A percentile compares a stretch with the other conserved stretches of the same genome.
Evolutionary conservation across 2,888 invertebrate species (phyloP).

Genomic region (Drosophila glabriapex): DNA sequence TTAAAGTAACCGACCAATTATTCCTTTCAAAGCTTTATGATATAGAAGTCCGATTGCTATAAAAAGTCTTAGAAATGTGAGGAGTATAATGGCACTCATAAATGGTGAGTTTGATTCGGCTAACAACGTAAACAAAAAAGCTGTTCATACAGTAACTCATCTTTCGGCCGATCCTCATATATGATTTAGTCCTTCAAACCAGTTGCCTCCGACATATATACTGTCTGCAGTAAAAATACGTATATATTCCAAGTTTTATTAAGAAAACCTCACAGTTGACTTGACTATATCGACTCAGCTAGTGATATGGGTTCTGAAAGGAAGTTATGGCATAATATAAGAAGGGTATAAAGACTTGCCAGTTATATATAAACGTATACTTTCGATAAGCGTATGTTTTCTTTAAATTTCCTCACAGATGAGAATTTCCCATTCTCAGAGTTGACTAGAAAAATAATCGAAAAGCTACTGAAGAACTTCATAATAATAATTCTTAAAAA

Average conservation of each 20-base stretch:
- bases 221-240: neutral
- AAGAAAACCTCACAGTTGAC: neutral
- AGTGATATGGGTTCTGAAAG: neutral
- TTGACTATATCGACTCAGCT: neutral
- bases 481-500: neutral
- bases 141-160: neutral
- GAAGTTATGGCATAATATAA: neutral
- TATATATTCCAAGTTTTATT: neutral
- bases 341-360: neutral
- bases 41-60: neutral
- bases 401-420: neutral
- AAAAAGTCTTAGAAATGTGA: neutral
- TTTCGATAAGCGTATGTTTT: neutral
- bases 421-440: neutral
- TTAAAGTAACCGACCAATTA: neutral
- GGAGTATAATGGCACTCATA: neutral
- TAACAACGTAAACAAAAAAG: neutral
- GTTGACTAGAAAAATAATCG: neutral
- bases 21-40: neutral
- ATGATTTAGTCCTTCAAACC: neutral
- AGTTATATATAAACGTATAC: neutral
- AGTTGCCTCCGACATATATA: neutral
- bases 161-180: neutral
- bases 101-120: neutral
- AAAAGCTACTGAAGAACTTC: neutral